Base-by-base conservation (phyloP, 1,140 invertebrate genomes). In the Cardiocondyla obscurior region DNA sequence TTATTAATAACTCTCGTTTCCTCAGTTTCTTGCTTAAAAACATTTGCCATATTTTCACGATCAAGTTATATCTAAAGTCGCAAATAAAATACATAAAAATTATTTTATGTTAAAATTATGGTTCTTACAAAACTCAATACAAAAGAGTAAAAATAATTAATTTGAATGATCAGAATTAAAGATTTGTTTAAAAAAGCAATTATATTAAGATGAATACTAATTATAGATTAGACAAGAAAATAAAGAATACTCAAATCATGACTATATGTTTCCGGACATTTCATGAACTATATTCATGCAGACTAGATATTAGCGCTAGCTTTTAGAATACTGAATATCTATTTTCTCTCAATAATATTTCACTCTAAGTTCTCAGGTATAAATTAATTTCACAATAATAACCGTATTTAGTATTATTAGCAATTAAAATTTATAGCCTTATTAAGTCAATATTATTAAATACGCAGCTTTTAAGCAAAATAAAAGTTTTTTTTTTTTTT, bases 281-380 rank as follows among this genome's bases (percentile, higher is more conserved):
- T 51, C 22, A 16, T 30, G 51, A 19, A 69, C 25, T 79, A 79
- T 46, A 64, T 76, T 44, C 64, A 76, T 67, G 22, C 22, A 69
- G 74, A 79, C 62, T 79, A 79, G 74, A 79, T n/a, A 53, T 62
- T 79, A 79, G 16, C 19, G 16, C 74, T 53, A 22, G 46, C 33
- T 86, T 76, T 44, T 65, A 64, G 55, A 79, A 44, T 84, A 83
- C 64, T 86, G 49, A 70, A 84, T 81, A 39, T 46, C 55, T 81
- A 57, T 36, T 42, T n/a, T 70, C 42, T 19, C 60, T 85, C 64
- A 67, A 39, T 85, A 51, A 25, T 57, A 42, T 72, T 49, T 33
- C 83, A 8, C 51, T 4, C 49, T 79, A 74, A 22, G n/a, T 36
- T 60, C 72, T 84, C n/a, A n/a, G 69, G 53, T 81, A 81, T 84